Base-by-base conservation (phyloP, 2,888 invertebrate species). In the Drosophila subsilvestris region DNA sequence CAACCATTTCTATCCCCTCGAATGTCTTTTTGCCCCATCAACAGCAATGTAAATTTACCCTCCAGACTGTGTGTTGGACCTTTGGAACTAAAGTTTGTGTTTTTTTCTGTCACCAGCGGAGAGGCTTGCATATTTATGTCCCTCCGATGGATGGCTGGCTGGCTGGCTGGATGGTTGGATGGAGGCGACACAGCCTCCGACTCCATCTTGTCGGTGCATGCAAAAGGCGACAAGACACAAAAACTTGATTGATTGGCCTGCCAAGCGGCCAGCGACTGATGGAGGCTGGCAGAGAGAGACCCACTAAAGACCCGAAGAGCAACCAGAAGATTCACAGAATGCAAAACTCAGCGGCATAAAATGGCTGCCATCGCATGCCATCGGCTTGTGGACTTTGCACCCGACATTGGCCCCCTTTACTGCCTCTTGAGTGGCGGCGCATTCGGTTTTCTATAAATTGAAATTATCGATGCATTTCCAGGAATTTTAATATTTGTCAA, bases 241-340 rank as follows among this genome's bases (percentile, higher is more conserved):
- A 90, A 90, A 89, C 90, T 90, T 90, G 90, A 90, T 90, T 90
- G 90, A 90, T 90, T 90, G 90, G 89, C 85, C 86, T 80, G 86
- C 74, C 83, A 85, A 85, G 77, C 22, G 67, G 25, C 58, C 43
- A 25, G 25, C 5, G 6, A 27, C 20, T 49, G 45, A 51, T 62
- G 74, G 76, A 58, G 62, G 69, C 18, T 69, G 63, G 48, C 58
- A 65, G 62, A 47, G 42, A 18, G 37, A 14, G 44, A 32, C 1
- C 27, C 32, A n/a, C 37, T 27, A 43, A 58, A 51, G 29, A 29
- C 29, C 10, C 54, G 29, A 20, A 44, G 51, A 20, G 47, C n/a
- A n/a, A 29, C 47, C 43, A 43, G 45, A 44, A 55, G 17, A 68
- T 29, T 29, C 27, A 32, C 32, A 61, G 78, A 81, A 80, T 85